Base-by-base conservation (phyloP, 2,888 invertebrate species). In the Andrena chrysosceles region DNA sequence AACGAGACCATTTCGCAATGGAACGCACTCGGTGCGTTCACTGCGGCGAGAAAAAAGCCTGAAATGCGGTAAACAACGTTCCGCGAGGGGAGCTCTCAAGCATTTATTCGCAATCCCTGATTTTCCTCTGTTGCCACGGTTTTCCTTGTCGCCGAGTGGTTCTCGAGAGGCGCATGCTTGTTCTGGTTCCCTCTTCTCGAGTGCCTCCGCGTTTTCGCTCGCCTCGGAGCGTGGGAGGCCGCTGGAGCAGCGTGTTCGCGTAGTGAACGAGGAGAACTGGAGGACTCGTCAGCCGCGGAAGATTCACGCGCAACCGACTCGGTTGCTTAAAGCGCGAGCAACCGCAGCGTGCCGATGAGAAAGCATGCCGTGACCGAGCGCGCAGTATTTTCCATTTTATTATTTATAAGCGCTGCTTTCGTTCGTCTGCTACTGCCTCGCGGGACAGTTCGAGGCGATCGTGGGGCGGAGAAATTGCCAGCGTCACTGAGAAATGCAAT, bases 361-460 rank as follows among this genome's bases (percentile, higher is more conserved):
- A 91, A 91, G 91, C 89, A 91, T 89, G 80, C 80, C 86, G 84
- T 81, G 89, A 85, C 87, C 66, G 35, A 60, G 73, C 56, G 80
- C 86, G 85, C 87, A 83, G 86, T 85, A 89, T 90, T 90, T 89
- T 85, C 85, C 86, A 89, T 90, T 91, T 91, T 86, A 85, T 87
- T 87, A 87, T 87, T 82, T 85, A 85, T 74, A 79, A 76, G 74
- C 63, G 78, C 75, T 83, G 66, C 71, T 84, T 83, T 83, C 79
- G 33, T 84, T 75, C 48, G 13, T 49, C 13, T 7, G 23, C 29
- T 13, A 13, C 42, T 10, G 4, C 56, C 8, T 20, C 52, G 52
- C n/a, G 20, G 10, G 8, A 54, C n/a, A 23, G 54, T 54, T 54
- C 48, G 23, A 26, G 35, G 29, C 26, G 52, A 10, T 26, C 59